Evolutionary conservation across 30 jellyfish, hydroid and myxozoan species (phyloP).

Genomic region (Chironex yamaguchii): DNA sequence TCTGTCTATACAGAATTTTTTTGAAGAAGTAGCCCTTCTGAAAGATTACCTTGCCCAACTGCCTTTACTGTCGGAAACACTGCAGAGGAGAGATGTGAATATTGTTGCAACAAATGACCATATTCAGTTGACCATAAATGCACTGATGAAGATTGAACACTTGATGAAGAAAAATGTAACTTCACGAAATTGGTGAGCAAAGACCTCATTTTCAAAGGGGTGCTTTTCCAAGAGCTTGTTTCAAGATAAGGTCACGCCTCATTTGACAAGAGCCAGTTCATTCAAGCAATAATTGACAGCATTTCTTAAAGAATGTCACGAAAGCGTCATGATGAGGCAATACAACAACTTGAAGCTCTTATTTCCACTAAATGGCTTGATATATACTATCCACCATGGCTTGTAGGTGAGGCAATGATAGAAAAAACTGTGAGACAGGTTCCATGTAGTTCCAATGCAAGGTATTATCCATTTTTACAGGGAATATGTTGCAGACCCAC

Average conservation of each 20-base stretch:
- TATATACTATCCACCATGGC: neutral
- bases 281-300: constrained; percentile 17
- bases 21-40: constrained; percentile 24
- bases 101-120: constrained; percentile 1
- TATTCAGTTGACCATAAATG: constrained; percentile 20
- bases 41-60: constrained; percentile 42
- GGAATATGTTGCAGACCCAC: neutral
- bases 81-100: constrained; percentile 26
- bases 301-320: neutral
- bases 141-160: constrained; percentile 19
- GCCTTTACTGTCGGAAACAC: constrained; percentile 28
- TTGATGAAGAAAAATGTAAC: neutral
- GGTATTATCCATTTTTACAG: neutral
- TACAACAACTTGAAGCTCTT: too few species aligned
- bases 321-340: neutral
- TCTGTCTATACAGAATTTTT: constrained; percentile 13
- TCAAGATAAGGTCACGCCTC: neutral
- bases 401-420: neutral
- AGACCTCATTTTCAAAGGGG: constrained; percentile 19
- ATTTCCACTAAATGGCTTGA: neutral
- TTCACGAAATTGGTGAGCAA: neutral
- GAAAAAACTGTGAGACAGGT: neutral
- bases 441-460: neutral
- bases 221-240: neutral
- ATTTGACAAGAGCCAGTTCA: neutral